Percentiles rank a stretch among this genome's conserved stretches.
Evolutionary conservation across 2,888 invertebrate species (phyloP).

Genomic region (Pterostichus niger): DNA sequence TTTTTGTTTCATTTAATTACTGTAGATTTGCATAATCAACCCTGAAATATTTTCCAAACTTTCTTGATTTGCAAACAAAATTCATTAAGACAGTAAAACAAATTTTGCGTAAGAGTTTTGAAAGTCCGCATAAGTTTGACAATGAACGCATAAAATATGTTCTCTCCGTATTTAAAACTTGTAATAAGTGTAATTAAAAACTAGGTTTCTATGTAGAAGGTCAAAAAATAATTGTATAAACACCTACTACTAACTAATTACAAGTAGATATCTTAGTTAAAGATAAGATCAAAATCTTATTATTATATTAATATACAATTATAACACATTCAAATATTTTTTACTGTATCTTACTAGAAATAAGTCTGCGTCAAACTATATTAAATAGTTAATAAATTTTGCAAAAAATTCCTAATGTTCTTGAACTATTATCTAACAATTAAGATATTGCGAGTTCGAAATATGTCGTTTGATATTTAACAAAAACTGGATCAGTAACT

Average conservation of each 20-base stretch:
- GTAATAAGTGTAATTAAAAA: slow-evolving; percentile 11
- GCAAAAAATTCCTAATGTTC: too few relatives aligned
- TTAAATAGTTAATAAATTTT: too few relatives aligned
- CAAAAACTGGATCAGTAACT: not conserved
- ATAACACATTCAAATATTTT: too few relatives aligned
- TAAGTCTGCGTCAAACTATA: too few relatives aligned
- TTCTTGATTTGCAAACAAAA: slow-evolving; percentile 14
- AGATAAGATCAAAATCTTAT: not conserved
- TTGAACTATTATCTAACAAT: not conserved
- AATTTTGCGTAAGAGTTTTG: not conserved
- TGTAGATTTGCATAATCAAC: not conserved
- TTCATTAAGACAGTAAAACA: not conserved
- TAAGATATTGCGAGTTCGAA: not conserved
- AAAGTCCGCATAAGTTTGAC: not conserved
- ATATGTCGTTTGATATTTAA: not conserved
- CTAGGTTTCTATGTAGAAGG: slow-evolving; percentile 6
- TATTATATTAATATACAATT: not conserved
- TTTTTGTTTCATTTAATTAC: too few relatives aligned
- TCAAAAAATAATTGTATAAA: not conserved
- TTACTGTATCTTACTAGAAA: too few relatives aligned
- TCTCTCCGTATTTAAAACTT: not conserved
- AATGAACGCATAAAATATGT: slow-evolving; percentile 11
- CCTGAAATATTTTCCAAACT: slow-evolving; percentile 1
- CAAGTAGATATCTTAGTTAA: not conserved
- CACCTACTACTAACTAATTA: slow-evolving; percentile 7